A percentile compares a stretch with the other conserved stretches of the same genome.
Evolutionary conservation across 92 coral and sea anemone species (phyloP).

Genomic region (Parazoanthus swiftii): DNA sequence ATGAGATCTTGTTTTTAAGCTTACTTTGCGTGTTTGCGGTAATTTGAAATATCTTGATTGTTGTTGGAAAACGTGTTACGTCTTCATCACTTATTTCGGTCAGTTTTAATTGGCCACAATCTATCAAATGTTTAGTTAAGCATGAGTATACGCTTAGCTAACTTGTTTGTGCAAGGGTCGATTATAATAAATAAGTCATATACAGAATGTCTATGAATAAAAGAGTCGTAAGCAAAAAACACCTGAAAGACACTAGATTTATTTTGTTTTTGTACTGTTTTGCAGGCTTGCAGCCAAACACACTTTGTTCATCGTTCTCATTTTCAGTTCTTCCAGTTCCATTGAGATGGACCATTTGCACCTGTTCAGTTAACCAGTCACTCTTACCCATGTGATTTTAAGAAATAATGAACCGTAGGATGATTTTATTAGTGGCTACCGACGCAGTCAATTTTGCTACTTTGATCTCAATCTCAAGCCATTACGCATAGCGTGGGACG

Average conservation of each 20-base stretch:
- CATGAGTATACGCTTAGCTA: not conserved
- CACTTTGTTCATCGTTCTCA: not conserved
- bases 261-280: not conserved
- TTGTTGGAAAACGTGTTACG: no score
- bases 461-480: not conserved
- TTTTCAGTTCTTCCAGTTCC: not conserved
- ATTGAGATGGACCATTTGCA: not conserved
- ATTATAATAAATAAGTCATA: not conserved
- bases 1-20: not conserved
- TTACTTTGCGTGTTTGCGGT: not conserved
- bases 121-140: no score
- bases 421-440: not conserved
- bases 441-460: not conserved
- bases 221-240: not conserved
- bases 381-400: not conserved
- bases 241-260: not conserved
- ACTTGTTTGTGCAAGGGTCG: no score
- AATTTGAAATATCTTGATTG: no score
- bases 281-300: not conserved
- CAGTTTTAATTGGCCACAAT: no score
- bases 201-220: not conserved
- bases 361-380: not conserved
- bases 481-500: not conserved
- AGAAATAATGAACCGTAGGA: not conserved
- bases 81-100: no score